Conservation (phyloP, 2,888 invertebrate species). For the Drosophila rubida region DNA sequence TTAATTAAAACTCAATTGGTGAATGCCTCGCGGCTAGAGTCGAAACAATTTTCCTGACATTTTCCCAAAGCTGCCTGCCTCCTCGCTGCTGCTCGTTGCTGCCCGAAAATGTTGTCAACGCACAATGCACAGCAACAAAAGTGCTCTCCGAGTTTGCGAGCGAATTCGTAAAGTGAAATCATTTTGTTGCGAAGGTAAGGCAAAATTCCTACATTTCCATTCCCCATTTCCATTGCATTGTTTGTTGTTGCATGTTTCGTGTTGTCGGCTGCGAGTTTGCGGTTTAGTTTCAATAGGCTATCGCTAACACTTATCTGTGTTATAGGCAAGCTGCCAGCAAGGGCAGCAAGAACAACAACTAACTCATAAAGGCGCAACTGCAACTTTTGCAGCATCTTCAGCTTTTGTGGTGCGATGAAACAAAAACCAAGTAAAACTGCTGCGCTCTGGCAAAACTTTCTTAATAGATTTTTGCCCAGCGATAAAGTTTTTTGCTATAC, state of each 20-base stretch:
- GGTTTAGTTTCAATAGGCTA: constrained; percentile 46
- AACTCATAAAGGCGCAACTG: constrained; percentile 67
- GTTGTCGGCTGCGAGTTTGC: constrained; percentile 17
- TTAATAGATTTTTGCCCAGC: constrained; percentile 73
- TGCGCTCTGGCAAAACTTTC: constrained; percentile 75
- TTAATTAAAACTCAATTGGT: constrained; percentile 75
- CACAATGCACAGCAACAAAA: constrained; percentile 45
- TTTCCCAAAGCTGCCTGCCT: constrained; percentile 9
- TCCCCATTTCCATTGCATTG: background rate
- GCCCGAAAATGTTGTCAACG: constrained; percentile 49
- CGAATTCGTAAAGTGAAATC: constrained; percentile 40
- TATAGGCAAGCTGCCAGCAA: constrained; percentile 37
- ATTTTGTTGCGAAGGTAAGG: constrained; percentile 31
- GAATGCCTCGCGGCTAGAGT: constrained; percentile 51
- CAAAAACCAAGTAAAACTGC: constrained; percentile 65
- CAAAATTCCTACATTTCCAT: constrained; percentile 19
- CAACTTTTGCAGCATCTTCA: constrained; percentile 49
- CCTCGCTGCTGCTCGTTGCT: background rate
- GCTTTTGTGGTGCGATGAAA: constrained; percentile 33
- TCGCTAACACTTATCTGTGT: constrained; percentile 52
- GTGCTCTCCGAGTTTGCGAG: constrained; percentile 5
- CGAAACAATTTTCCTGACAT: constrained; percentile 47
- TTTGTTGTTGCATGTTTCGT: constrained; percentile 2
- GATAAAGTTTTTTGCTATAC: constrained; percentile 61
- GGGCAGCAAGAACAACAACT: constrained; percentile 7